phyloP scores from a whole-genome alignment of 2,113 vertebrate species.

The Tupaia chinensis region DNA sequence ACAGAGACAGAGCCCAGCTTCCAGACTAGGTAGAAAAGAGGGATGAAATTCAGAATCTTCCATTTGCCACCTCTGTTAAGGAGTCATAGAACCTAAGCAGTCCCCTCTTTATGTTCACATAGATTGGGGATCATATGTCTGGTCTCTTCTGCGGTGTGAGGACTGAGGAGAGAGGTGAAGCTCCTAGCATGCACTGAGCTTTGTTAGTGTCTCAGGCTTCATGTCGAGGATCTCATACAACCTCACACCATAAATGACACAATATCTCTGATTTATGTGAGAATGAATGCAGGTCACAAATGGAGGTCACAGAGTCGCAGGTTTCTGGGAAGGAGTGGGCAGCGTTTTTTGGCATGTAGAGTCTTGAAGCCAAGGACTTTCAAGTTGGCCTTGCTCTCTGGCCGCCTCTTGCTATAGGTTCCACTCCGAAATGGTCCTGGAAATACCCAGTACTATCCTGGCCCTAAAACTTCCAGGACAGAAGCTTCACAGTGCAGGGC shows the following conservation, averaged over 20 bases:
- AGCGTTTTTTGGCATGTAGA: not conserved
- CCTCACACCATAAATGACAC: too few relatives aligned
- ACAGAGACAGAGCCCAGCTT: not conserved
- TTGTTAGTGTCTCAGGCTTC: too few relatives aligned
- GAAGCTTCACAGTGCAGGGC: too few relatives aligned
- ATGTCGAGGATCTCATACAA: too few relatives aligned
- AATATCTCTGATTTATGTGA: too few relatives aligned
- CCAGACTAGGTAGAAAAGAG: not conserved
- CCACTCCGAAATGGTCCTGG: not conserved
- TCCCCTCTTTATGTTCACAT: not conserved
- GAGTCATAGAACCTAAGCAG: rapidly evolving
- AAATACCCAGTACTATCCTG: not conserved
- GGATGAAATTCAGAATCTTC: not conserved
- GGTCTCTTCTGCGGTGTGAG: too few relatives aligned
- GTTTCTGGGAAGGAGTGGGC: not conserved
- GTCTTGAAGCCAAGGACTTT: not conserved
- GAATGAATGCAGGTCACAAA: too few relatives aligned
- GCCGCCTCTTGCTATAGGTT: not conserved
- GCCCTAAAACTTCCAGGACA: not conserved
- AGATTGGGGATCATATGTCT: not conserved
- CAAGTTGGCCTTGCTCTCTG: not conserved
- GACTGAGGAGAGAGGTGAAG: not conserved
- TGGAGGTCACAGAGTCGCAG: too few relatives aligned
- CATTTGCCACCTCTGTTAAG: not conserved
- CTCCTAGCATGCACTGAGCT: too few relatives aligned